Evolutionary conservation across 1,140 invertebrate genomes (phyloP).

Genomic region (Lordiphosa stackelbergi): DNA sequence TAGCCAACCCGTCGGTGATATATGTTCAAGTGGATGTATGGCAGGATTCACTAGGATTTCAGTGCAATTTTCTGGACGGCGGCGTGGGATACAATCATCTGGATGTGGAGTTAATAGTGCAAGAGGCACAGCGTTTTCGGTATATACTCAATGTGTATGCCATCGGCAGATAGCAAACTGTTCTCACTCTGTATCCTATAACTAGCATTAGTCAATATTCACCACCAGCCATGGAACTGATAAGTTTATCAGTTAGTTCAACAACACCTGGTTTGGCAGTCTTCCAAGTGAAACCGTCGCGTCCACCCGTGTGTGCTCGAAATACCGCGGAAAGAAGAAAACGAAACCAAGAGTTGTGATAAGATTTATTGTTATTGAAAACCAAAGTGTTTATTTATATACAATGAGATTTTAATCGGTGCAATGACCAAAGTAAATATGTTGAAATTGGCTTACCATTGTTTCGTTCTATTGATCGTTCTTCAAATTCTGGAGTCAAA

Average conservation of each 20-base stretch:
- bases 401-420: constrained; percentile 24
- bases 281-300: constrained; percentile 8
- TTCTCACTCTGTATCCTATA: constrained; percentile 6
- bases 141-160: background rate
- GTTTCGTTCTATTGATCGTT: constrained; percentile 9
- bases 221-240: constrained; percentile 5
- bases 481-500: constrained; percentile 19
- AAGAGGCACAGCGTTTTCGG: background rate
- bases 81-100: constrained; percentile 3
- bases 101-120: background rate
- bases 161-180: constrained; percentile 2
- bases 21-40: constrained; percentile 9
- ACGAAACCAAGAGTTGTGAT: constrained; percentile 17
- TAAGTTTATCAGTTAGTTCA: constrained; percentile 7
- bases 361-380: constrained; percentile 37
- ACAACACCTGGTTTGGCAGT: constrained; percentile 9
- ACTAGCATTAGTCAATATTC: constrained; percentile 12
- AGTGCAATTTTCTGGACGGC: constrained; percentile 7
- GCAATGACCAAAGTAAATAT: constrained; percentile 17
- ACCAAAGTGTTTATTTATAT: constrained; percentile 13
- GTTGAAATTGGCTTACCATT: constrained; percentile 13
- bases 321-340: background rate
- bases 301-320: constrained; percentile 13
- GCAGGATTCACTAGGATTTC: constrained; percentile 1
- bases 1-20: constrained; percentile 2